phyloP scores from a whole-genome alignment of 2,113 vertebrate species.

The Osmerus eperlanus region DNA sequence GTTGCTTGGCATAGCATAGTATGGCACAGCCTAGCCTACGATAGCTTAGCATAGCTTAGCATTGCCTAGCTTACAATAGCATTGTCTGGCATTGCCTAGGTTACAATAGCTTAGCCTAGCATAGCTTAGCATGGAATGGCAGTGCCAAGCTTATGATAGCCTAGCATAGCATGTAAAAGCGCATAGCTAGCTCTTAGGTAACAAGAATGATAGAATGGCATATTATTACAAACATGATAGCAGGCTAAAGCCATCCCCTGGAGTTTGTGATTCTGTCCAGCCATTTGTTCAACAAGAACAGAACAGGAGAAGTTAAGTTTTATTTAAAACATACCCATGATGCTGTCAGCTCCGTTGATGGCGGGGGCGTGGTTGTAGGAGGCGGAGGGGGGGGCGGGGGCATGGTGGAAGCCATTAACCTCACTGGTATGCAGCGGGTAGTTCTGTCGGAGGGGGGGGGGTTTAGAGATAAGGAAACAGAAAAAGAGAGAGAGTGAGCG shows the following conservation, averaged over 20 bases:
- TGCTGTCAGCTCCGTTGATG: conserved; percentile 81
- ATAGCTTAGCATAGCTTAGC: neutral
- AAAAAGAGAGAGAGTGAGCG: neutral
- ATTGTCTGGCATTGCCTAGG: too few relatives aligned
- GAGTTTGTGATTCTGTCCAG: too few relatives aligned
- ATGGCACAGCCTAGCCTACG: neutral
- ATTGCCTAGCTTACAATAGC: neutral
- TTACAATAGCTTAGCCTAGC: neutral
- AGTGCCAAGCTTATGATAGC: too few relatives aligned
- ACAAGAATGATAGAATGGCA: too few relatives aligned
- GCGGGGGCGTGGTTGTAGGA: conserved; percentile 88
- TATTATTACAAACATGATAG: too few relatives aligned
- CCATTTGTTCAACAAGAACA: neutral
- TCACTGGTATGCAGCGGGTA: conserved; percentile 91
- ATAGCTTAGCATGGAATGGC: too few relatives aligned
- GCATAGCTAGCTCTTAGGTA: too few relatives aligned
- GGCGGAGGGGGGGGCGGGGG: conserved; percentile 62
- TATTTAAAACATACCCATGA: conserved; percentile 78
- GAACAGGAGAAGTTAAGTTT: neutral
- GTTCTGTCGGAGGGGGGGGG: conserved; percentile 73
- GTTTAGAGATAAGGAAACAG: conserved; percentile 20
- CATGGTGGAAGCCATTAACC: conserved; percentile 87
- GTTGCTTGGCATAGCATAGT: neutral
- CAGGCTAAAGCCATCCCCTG: too few relatives aligned
- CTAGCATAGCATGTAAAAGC: too few relatives aligned